Evolutionary conservation across 2,888 invertebrate species (phyloP).

Genomic region (Rhagium mordax): DNA sequence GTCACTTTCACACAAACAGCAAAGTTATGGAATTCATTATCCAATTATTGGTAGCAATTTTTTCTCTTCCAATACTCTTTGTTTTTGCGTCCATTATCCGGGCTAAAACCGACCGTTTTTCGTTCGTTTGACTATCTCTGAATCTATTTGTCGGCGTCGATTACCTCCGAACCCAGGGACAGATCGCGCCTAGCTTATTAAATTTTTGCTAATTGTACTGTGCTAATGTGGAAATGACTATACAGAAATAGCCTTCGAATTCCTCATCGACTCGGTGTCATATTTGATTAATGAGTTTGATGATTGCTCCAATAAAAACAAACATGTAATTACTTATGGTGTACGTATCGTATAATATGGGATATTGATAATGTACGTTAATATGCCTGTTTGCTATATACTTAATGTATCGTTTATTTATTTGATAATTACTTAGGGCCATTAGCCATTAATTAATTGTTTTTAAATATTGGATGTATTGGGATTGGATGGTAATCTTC

Average conservation of each 20-base stretch:
- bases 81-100: neutral
- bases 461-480: neutral
- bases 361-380: conserved; percentile 41
- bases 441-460: neutral
- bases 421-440: conserved; percentile 17
- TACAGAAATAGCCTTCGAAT: conserved; percentile 45
- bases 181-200: conserved; percentile 7
- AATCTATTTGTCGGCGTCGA: neutral
- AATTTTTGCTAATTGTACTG: conserved; percentile 35
- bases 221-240: conserved; percentile 41
- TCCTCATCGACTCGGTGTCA: conserved; percentile 45
- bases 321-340: conserved; percentile 48
- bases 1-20: no score
- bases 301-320: conserved; percentile 50
- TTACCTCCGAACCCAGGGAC: neutral
- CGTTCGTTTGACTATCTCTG: neutral
- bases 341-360: conserved; percentile 33
- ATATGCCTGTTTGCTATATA: conserved; percentile 28
- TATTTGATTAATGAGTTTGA: conserved; percentile 49
- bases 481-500: neutral
- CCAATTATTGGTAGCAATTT: no score
- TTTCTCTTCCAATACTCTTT: no score
- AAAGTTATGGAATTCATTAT: no score
- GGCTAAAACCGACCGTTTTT: neutral
- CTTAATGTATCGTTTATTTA: conserved; percentile 1